phyloP scores from a whole-genome alignment of 2,888 invertebrate species.

The Pristionchus fissidentatus region DNA sequence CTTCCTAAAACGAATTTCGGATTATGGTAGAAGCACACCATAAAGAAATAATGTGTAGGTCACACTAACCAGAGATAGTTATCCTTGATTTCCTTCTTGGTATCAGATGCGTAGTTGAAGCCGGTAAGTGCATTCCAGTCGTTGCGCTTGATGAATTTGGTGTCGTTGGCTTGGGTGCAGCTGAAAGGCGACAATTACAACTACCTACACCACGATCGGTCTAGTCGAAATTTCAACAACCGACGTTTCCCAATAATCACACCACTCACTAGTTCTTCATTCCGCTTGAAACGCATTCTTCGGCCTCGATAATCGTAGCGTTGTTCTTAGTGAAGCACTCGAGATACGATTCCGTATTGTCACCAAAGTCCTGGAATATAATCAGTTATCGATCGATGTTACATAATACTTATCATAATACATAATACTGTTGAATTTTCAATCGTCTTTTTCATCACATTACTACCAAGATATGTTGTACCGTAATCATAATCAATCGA shows the following conservation, averaged over 20 bases:
- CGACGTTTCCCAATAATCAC: constrained; percentile 9
- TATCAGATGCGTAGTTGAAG: background rate
- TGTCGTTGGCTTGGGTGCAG: background rate
- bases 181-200: constrained; percentile 18
- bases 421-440: too few relatives aligned
- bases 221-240: background rate
- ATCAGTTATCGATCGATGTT: background rate
- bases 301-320: background rate
- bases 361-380: background rate
- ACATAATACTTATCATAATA: too few relatives aligned
- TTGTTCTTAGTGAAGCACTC: constrained; percentile 7
- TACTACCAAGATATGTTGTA: too few relatives aligned
- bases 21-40: background rate
- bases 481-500: too few relatives aligned
- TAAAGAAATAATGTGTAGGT: background rate
- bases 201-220: too few relatives aligned
- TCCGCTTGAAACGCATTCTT: background rate
- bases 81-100: background rate
- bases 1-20: background rate
- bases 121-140: background rate
- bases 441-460: background rate
- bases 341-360: background rate
- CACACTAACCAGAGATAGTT: constrained; percentile 20
- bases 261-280: constrained; percentile 23
- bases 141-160: too few relatives aligned